Conservation (phyloP, 2,797 vertebrate species). For the Esox lucius region DNA sequence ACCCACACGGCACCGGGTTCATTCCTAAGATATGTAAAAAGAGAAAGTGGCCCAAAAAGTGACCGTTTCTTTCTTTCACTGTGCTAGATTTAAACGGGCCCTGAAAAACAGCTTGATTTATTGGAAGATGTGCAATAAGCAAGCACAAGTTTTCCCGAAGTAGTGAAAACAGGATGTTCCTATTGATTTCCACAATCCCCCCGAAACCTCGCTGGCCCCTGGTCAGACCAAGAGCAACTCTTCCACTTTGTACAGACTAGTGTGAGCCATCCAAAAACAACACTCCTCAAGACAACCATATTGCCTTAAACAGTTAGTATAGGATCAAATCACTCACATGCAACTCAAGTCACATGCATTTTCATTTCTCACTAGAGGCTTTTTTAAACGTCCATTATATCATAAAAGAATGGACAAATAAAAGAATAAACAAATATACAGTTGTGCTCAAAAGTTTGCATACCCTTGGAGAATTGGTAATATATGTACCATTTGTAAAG, state of each 20-base stretch:
- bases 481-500: too few relatives aligned
- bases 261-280: slow-evolving; percentile 13
- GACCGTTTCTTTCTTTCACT: not conserved
- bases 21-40: not conserved
- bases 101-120: slow-evolving; percentile 18
- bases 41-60: slow-evolving; percentile 2
- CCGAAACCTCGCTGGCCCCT: not conserved
- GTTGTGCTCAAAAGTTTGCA: too few relatives aligned
- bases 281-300: slow-evolving; percentile 6
- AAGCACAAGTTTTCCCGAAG: slow-evolving; percentile 22
- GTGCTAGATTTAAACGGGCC: not conserved
- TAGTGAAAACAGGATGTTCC: slow-evolving; percentile 33
- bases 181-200: slow-evolving; percentile 46
- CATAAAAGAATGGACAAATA: not conserved
- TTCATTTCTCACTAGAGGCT: slow-evolving; percentile 7
- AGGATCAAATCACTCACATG: too few relatives aligned
- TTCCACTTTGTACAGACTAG: slow-evolving; percentile 18
- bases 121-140: slow-evolving; percentile 32
- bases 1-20: slow-evolving; percentile 1
- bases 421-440: too few relatives aligned
- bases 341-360: not conserved
- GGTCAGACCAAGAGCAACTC: slow-evolving; percentile 22
- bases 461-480: too few relatives aligned
- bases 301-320: not conserved
- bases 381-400: too few relatives aligned